Percentiles rank a stretch among this genome's conserved stretches.
phyloP scores from a whole-genome alignment of 2,113 vertebrate genomes.

The Phodopus roborovskii region DNA sequence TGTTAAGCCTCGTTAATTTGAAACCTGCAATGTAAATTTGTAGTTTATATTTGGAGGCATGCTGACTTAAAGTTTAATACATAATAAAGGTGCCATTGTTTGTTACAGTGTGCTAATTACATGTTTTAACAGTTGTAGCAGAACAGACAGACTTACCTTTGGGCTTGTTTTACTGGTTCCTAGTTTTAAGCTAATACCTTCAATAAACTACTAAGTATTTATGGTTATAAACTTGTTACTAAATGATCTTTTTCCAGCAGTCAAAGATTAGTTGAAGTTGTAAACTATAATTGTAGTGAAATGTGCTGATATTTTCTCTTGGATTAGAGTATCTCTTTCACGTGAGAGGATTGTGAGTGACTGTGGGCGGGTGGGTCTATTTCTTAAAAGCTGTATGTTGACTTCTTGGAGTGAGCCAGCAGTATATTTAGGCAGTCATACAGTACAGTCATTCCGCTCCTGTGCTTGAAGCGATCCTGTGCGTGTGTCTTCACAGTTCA shows the following conservation, averaged over 20 bases:
- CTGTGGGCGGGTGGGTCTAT: not conserved
- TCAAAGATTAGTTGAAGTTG: constrained; percentile 17
- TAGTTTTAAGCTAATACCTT: constrained; percentile 43
- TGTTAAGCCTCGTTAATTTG: constrained; percentile 43
- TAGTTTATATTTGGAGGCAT: constrained; percentile 22
- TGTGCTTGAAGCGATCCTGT: not conserved
- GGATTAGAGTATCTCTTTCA: not conserved
- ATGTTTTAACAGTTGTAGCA: constrained; percentile 3
- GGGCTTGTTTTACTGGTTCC: not conserved
- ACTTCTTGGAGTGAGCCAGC: not conserved
- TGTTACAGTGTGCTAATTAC: not conserved
- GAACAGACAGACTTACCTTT: not conserved
- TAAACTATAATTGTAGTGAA: constrained; percentile 3
- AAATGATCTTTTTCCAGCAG: not conserved
- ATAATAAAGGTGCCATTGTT: not conserved
- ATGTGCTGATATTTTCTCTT: constrained; percentile 3
- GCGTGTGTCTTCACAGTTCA: not conserved
- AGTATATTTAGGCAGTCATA: not conserved
- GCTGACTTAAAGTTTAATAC: not conserved
- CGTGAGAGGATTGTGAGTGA: not conserved
- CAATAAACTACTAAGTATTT: constrained; percentile 51
- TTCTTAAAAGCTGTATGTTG: not conserved
- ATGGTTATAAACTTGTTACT: constrained; percentile 2
- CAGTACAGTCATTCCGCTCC: not conserved
- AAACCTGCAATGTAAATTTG: constrained; percentile 24